phyloP scores from a whole-genome alignment of 2,797 vertebrate genomes.

The Peromyscus nudipes region DNA sequence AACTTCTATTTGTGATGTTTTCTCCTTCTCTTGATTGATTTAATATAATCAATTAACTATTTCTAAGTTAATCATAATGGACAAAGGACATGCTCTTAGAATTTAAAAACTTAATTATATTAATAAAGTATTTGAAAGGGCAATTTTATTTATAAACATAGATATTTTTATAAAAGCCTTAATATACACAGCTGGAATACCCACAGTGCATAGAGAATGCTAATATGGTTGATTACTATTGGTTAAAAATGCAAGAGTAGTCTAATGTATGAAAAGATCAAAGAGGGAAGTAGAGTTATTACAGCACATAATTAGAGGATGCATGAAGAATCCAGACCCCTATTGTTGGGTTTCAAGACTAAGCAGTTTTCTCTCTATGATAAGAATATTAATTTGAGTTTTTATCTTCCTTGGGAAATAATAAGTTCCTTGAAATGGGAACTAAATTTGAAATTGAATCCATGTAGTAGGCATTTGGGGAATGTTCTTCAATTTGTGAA shows the following conservation, averaged over 20 bases:
- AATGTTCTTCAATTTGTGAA: slow-evolving; percentile 33
- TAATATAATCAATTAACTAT: slow-evolving; percentile 24
- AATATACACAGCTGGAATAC: not conserved
- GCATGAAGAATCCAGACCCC: not conserved
- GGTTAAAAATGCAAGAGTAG: not conserved
- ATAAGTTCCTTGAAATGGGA: not conserved
- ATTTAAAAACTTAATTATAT: slow-evolving; percentile 11
- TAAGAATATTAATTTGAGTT: slow-evolving; percentile 34
- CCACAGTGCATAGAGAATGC: not conserved
- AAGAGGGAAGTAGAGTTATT: not conserved
- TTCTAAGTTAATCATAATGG: slow-evolving; percentile 24
- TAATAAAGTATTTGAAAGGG: slow-evolving; percentile 44
- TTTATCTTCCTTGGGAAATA: not conserved
- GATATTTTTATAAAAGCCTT: not conserved
- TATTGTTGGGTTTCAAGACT: slow-evolving; percentile 27
- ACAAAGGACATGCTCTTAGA: not conserved
- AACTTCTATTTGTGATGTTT: not conserved
- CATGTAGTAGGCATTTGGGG: not conserved
- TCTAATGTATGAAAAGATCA: slow-evolving; percentile 17
- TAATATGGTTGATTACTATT: not conserved
- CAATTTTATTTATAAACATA: slow-evolving; percentile 40
- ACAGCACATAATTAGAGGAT: not conserved
- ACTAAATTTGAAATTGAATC: not conserved
- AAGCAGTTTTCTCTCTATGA: slow-evolving; percentile 34
- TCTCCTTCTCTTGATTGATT: slow-evolving; percentile 22